A percentile compares a stretch with the other conserved stretches of the same genome.
phyloP scores from a whole-genome alignment of 1,140 invertebrate species.

The Leptinotarsa texana region DNA sequence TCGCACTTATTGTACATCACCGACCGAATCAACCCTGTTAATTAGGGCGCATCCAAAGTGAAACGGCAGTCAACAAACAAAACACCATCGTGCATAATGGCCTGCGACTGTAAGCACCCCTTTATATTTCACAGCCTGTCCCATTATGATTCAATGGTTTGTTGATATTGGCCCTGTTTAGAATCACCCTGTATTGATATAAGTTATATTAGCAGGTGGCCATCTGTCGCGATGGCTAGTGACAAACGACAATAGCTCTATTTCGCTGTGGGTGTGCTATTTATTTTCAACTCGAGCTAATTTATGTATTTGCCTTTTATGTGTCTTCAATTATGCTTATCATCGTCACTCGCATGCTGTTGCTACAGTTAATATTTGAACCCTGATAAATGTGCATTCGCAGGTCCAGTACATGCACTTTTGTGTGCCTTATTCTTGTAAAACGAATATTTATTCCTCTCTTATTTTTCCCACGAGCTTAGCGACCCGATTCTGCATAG shows the following conservation, averaged over 20 bases:
- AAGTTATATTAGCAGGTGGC: slow-evolving; percentile 48
- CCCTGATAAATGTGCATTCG: too few species aligned
- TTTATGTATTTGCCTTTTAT: slow-evolving; percentile 29
- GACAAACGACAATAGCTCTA: slow-evolving; percentile 27
- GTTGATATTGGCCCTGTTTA: slow-evolving; percentile 44
- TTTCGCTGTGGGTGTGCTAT: slow-evolving; percentile 24
- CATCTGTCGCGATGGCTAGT: slow-evolving; percentile 38
- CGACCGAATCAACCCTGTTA: slow-evolving; percentile 1
- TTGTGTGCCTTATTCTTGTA: too few species aligned
- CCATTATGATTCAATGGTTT: slow-evolving; percentile 48
- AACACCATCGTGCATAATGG: slow-evolving; percentile 17
- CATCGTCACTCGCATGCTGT: too few species aligned
- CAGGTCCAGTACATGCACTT: too few species aligned
- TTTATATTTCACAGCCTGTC: slow-evolving; percentile 38
- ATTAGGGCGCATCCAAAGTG: slow-evolving; percentile 9
- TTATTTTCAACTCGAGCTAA: slow-evolving; percentile 38
- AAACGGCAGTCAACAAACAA: slow-evolving; percentile 5
- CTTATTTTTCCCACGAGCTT: too few species aligned
- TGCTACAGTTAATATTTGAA: too few species aligned
- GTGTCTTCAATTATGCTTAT: too few species aligned
- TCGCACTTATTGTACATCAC: background rate
- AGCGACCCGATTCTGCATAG: too few species aligned
- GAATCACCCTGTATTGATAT: slow-evolving; percentile 45
- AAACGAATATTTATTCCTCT: too few species aligned
- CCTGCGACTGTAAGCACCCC: slow-evolving; percentile 24